phyloP scores from a whole-genome alignment of 1,140 invertebrate genomes.

The Drosophila tropicalis region DNA sequence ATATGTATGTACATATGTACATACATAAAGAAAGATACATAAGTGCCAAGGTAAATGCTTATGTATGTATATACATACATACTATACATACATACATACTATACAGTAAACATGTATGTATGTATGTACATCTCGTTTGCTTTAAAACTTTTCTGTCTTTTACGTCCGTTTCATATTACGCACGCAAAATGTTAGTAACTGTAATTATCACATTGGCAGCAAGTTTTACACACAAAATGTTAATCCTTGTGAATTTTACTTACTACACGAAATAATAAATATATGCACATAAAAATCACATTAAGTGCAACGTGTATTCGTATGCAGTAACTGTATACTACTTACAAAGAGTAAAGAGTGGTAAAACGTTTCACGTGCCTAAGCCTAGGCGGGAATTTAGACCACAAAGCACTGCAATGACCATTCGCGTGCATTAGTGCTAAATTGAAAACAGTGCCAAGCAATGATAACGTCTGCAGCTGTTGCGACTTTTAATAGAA shows the following conservation, averaged over 20 bases:
- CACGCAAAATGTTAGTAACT: constrained; percentile 72
- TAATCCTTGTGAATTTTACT: constrained; percentile 49
- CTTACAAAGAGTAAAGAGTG: constrained; percentile 26
- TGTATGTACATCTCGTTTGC: neutral
- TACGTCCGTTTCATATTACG: constrained; percentile 43
- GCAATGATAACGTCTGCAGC: constrained; percentile 52
- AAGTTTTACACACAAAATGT: constrained; percentile 49
- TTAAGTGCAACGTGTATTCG: constrained; percentile 43
- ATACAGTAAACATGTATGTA: too few relatives aligned
- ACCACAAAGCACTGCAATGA: neutral
- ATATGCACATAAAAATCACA: constrained; percentile 34
- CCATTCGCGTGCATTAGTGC: constrained; percentile 62
- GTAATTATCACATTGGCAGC: constrained; percentile 72
- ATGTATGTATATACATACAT: too few relatives aligned
- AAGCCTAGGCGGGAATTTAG: constrained; percentile 15
- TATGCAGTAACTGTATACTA: constrained; percentile 59
- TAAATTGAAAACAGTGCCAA: constrained; percentile 63
- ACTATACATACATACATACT: too few relatives aligned
- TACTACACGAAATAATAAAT: constrained; percentile 39
- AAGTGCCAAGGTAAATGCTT: too few relatives aligned
- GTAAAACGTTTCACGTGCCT: constrained; percentile 60
- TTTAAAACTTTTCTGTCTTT: too few relatives aligned
- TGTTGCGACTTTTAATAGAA: constrained; percentile 52
- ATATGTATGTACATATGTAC: too few relatives aligned
- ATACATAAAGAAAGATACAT: too few relatives aligned